phyloP scores from a whole-genome alignment of 2,797 vertebrate genomes.

The Pteronotus mesoamericanus region DNA sequence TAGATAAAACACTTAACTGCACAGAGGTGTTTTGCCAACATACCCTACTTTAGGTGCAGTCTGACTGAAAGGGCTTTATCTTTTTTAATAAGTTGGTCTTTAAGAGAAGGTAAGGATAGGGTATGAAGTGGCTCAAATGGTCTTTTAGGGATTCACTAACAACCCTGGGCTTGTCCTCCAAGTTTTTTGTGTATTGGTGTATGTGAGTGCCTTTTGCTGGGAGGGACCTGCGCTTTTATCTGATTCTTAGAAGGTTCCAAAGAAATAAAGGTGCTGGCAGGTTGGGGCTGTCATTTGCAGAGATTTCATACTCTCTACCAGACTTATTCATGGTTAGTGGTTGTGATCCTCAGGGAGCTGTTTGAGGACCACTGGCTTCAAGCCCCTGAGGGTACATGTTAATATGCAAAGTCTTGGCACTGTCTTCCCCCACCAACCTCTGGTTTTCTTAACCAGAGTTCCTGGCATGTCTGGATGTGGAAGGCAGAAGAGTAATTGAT shows the following conservation, averaged over 20 bases:
- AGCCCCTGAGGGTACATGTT: not conserved
- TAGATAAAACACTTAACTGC: not conserved
- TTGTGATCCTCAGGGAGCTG: not conserved
- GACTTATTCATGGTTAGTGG: not conserved
- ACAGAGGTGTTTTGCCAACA: not conserved
- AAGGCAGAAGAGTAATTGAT: not conserved
- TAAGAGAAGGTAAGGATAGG: not conserved
- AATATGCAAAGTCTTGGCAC: not conserved
- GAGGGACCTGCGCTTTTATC: not conserved
- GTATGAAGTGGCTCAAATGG: not conserved
- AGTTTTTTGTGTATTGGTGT: not conserved
- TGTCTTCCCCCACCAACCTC: too few species aligned
- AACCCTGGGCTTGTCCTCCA: not conserved
- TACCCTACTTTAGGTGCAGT: not conserved
- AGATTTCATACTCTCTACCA: not conserved
- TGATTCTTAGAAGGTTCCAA: not conserved
- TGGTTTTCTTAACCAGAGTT: not conserved
- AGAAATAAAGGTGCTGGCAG: not conserved
- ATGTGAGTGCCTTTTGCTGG: not conserved
- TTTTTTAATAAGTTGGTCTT: not conserved
- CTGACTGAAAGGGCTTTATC: not conserved
- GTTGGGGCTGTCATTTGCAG: not conserved
- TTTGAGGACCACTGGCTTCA: not conserved
- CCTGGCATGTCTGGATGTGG: not conserved
- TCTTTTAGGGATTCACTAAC: not conserved